Conservation (phyloP, 2,888 invertebrate genomes). For the Rhogogaster chlorosoma region DNA sequence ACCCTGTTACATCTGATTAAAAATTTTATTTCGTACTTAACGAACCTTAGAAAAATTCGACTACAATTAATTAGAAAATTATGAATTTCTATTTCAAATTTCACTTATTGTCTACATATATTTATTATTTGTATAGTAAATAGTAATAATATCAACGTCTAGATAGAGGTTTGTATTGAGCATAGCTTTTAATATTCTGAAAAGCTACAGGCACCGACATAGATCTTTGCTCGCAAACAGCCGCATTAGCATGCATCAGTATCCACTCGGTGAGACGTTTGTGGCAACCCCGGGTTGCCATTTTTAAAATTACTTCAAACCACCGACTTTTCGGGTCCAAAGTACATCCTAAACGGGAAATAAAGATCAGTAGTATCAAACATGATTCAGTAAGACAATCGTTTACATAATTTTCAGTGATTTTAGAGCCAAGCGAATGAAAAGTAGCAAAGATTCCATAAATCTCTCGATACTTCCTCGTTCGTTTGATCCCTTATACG, state of each 20-base stretch:
- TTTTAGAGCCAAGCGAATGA: neutral
- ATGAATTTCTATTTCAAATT: neutral
- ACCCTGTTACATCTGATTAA: neutral
- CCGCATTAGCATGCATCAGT: slow-evolving; percentile 50
- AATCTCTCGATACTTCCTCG: neutral
- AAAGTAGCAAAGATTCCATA: neutral
- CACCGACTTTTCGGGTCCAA: slow-evolving; percentile 57
- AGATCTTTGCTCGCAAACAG: neutral
- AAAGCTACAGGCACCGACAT: slow-evolving; percentile 36
- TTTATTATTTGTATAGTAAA: neutral
- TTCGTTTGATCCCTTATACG: neutral
- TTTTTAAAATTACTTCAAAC: slow-evolving; percentile 59
- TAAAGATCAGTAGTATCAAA: neutral
- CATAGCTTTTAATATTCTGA: neutral
- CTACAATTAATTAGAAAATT: neutral
- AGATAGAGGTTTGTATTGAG: slow-evolving; percentile 15
- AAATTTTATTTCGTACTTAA: neutral
- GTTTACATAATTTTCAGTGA: neutral
- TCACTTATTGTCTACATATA: neutral
- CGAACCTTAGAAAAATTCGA: neutral
- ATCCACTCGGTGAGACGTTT: slow-evolving; percentile 60
- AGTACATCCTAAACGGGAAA: slow-evolving; percentile 56
- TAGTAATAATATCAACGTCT: slow-evolving; percentile 1
- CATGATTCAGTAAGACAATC: neutral
- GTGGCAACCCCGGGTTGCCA: slow-evolving; percentile 55